Conservation (phyloP, 2,888 invertebrate genomes). For the Cryptops parisi region DNA sequence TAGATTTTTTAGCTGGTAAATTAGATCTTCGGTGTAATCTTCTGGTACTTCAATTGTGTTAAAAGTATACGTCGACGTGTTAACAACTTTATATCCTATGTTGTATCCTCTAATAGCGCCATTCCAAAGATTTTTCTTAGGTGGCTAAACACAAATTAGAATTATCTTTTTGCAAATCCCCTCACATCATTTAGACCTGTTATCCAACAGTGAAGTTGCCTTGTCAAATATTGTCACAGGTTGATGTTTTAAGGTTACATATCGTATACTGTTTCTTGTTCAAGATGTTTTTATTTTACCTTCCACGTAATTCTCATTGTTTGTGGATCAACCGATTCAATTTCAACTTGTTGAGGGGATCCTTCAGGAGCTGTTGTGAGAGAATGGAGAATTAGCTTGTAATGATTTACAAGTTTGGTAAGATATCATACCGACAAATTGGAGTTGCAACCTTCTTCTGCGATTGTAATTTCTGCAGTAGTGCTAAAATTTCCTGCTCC, state of each 20-base stretch:
- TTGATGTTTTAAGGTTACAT: too few species aligned
- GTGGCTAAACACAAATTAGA: too few species aligned
- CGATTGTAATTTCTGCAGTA: neutral
- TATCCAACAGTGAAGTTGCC: too few species aligned
- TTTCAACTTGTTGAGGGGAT: constrained; percentile 28
- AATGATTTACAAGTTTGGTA: too few species aligned
- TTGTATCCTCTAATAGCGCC: neutral
- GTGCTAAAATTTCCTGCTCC: neutral
- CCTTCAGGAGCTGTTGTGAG: constrained; percentile 29
- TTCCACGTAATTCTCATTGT: constrained; percentile 31
- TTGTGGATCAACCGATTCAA: constrained; percentile 30
- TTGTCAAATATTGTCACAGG: too few species aligned
- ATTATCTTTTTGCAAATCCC: too few species aligned
- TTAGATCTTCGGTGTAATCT: neutral
- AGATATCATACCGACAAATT: too few species aligned
- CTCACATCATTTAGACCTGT: too few species aligned
- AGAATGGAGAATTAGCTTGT: too few species aligned
- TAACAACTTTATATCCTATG: neutral
- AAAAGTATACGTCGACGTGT: neutral
- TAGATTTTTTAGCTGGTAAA: neutral
- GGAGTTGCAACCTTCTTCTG: neutral
- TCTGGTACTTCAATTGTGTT: neutral
- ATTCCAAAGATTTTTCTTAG: neutral
- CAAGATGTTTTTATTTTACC: too few species aligned
- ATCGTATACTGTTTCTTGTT: too few species aligned